Base-by-base conservation (phyloP, 2,888 invertebrate genomes). In the Parnassius glacialis region DNA sequence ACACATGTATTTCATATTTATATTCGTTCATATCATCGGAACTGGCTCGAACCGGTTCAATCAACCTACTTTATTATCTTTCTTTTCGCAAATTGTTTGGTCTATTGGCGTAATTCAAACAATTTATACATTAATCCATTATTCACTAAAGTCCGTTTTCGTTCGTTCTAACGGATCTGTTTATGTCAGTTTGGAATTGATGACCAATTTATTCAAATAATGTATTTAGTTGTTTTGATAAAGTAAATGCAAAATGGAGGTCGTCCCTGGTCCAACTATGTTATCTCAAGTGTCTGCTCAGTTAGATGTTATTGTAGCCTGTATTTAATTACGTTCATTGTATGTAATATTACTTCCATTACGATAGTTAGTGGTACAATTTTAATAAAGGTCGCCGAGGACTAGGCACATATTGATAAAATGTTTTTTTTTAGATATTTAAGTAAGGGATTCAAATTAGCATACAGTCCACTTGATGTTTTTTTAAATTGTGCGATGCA, bases 61-160 rank as follows among this genome's bases (percentile, higher is more conserved):
- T 67, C 83, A 86, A 87, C 88, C 87, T 79, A 87, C 76, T 80
- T 87, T 77, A 77, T 76, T 86, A 88, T 87, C 85, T 78, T 81
- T 80, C 78, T 85, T 86, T 85, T 85, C 81, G 87, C 85, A 83
- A 84, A 85, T 81, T 78, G 80, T 71, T 74, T 71, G 65, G 71
- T 72, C 71, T 75, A 78, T 75, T 67, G 66, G 66, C 65, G 55
- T 59, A 42, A 5, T 7, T 7, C 63, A 66, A 10, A 13, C 41
- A 11, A 74, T 67, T 68, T 44, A 1, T 13, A 3, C 43, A 55
- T 50, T 10, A 65, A 68, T 67, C 59, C 75, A n/a, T 2, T 1
- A 45, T 1, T 1, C 1, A 0, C 34, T 67, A 75, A 54, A 64
- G 75, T 68, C 42, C 10, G 13, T 20, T 68, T 71, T 75, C 2